These are phyloP conservation scores for Latrodectus geometricus DNA, from an alignment of 1,140 invertebrate genomes.

Conservation along the genomic window DNA sequence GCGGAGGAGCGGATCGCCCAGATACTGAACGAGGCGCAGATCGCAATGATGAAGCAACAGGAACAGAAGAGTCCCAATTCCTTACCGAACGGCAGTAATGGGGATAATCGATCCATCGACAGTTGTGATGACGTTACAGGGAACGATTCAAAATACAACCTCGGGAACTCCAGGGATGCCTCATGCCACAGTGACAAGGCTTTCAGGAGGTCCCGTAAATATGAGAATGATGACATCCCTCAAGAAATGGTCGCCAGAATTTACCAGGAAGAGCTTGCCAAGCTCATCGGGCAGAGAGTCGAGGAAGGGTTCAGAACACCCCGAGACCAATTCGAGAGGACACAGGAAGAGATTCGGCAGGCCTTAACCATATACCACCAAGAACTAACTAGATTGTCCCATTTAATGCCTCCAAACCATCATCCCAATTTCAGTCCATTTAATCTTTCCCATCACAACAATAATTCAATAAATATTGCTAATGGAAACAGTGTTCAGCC, in stretches of 20 bases:
- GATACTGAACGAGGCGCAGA: slow-evolving; percentile 87
- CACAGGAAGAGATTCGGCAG: slow-evolving; percentile 87
- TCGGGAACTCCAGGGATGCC: slow-evolving; percentile 22
- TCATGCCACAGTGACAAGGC: slow-evolving; percentile 12
- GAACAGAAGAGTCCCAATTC: slow-evolving; percentile 34
- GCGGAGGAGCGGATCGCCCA: slow-evolving; percentile 94
- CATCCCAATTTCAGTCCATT: slow-evolving; percentile 31
- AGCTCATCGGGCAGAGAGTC: slow-evolving; percentile 80
- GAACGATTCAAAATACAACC: slow-evolving; percentile 27
- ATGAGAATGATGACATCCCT: slow-evolving; percentile 90
- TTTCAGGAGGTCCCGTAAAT: slow-evolving; percentile 66
- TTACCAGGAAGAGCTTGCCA: slow-evolving; percentile 95
- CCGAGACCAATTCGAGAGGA: slow-evolving; percentile 74
- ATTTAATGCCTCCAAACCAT: slow-evolving; percentile 46
- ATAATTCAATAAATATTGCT: slow-evolving; percentile 5
- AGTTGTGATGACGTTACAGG: slow-evolving; percentile 22
- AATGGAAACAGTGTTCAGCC: neutral
- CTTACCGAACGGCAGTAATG: slow-evolving; percentile 27
- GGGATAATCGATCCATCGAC: slow-evolving; percentile 32
- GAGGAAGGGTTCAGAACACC: slow-evolving; percentile 65
- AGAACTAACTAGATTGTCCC: slow-evolving; percentile 84
- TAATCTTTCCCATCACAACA: slow-evolving; percentile 32
- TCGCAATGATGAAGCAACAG: slow-evolving; percentile 69
- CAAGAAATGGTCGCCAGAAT: slow-evolving; percentile 97
- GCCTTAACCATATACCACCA: slow-evolving; percentile 91